Percentiles rank a stretch among this genome's conserved stretches.
Evolutionary conservation across 2,797 vertebrate species (phyloP).

Genomic region (Mus caroli): DNA sequence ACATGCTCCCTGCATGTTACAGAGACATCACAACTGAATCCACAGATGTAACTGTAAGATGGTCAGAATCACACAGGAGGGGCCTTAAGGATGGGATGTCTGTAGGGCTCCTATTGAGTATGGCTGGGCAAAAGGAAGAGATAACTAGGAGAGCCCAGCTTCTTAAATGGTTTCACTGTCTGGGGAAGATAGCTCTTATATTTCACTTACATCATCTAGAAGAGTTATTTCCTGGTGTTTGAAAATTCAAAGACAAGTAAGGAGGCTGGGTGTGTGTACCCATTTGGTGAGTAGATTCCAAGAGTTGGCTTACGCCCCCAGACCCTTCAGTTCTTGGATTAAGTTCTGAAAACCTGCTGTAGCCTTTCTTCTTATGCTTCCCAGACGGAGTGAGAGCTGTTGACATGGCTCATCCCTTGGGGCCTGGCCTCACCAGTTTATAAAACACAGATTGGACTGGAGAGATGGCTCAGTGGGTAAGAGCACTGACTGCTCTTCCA

Average conservation of each 20-base stretch:
- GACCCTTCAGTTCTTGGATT: background rate
- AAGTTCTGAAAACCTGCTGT: background rate
- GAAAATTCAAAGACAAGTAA: conserved; percentile 10
- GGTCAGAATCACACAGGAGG: background rate
- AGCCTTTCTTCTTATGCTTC: background rate
- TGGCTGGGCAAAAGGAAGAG: background rate
- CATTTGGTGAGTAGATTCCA: background rate
- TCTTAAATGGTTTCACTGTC: background rate
- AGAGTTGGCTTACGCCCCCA: background rate
- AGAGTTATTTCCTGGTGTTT: background rate
- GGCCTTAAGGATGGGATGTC: background rate
- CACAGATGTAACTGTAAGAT: background rate
- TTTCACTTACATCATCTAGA: background rate
- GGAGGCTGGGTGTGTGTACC: background rate
- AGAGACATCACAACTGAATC: background rate
- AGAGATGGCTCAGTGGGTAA: too few relatives aligned
- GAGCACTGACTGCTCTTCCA: too few relatives aligned
- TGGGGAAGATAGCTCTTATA: background rate
- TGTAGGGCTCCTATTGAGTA: background rate
- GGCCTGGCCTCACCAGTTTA: background rate
- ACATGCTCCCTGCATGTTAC: background rate
- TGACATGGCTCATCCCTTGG: background rate
- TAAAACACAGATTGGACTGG: background rate
- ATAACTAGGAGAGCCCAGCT: background rate
- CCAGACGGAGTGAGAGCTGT: background rate